phyloP scores from a whole-genome alignment of 2,113 vertebrate genomes.

The Clinocottus analis region DNA sequence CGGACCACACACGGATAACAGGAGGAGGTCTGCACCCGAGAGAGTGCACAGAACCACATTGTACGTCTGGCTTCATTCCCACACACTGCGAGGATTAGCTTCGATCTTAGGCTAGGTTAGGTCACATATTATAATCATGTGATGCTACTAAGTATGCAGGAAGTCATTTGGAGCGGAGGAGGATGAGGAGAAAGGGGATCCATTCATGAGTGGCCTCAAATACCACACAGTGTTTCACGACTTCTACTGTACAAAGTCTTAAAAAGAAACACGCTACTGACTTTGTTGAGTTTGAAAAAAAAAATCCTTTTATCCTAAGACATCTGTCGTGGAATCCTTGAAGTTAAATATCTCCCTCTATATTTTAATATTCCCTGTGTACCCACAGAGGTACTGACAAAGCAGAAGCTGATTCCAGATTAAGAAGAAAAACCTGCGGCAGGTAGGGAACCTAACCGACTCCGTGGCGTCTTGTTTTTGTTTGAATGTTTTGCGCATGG shows the following conservation, averaged over 20 bases:
- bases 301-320: background rate
- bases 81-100: conserved; percentile 59
- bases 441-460: conserved; percentile 44
- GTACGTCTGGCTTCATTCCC: conserved; percentile 62
- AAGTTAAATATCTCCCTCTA: background rate
- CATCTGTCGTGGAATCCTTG: conserved; percentile 6
- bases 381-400: conserved; percentile 22
- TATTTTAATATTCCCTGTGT: background rate
- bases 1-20: conserved; percentile 54
- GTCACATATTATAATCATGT: conserved; percentile 60
- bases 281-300: background rate
- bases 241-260: background rate
- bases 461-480: background rate
- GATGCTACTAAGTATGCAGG: conserved; percentile 42
- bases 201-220: conserved; percentile 3
- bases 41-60: conserved; percentile 38
- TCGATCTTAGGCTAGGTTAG: conserved; percentile 37
- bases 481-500: background rate
- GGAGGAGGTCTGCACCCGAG: conserved; percentile 69
- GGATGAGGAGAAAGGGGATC: background rate
- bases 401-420: conserved; percentile 11
- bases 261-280: background rate
- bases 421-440: conserved; percentile 48
- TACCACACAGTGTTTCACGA: conserved; percentile 6
- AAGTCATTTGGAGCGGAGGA: conserved; percentile 30